Conservation (phyloP, 1,140 invertebrate genomes). For the Megalonaias nervosa region DNA sequence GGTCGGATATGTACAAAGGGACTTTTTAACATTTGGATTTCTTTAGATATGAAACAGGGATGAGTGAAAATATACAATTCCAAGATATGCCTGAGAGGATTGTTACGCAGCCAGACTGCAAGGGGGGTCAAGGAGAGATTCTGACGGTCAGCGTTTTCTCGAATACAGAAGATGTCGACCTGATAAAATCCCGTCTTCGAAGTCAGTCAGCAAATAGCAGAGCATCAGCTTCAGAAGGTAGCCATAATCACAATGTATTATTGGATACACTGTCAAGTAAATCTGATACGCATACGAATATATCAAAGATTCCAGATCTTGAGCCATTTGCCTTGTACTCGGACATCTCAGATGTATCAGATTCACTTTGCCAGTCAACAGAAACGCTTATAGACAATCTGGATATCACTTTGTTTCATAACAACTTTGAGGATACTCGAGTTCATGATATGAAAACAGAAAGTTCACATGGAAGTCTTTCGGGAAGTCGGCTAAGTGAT, state of each 20-base stretch:
- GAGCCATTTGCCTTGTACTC: not conserved
- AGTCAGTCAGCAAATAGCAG: constrained; percentile 2
- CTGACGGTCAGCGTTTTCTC: constrained; percentile 23
- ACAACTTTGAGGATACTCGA: not conserved
- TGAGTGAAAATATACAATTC: constrained; percentile 15
- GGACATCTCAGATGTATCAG: constrained; percentile 5
- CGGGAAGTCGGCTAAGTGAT: not conserved
- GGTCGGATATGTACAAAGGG: too few relatives aligned
- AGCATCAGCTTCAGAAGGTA: not conserved
- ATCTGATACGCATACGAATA: not conserved
- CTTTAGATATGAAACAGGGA: not conserved
- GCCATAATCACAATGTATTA: not conserved
- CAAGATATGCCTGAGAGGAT: not conserved
- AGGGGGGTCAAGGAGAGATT: constrained; percentile 18
- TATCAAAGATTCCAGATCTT: not conserved
- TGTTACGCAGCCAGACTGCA: not conserved
- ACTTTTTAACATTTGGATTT: too few relatives aligned
- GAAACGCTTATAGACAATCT: constrained; percentile 33
- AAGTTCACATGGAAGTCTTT: constrained; percentile 6
- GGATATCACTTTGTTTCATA: not conserved
- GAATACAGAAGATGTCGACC: constrained; percentile 30
- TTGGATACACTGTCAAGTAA: not conserved
- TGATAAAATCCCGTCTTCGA: constrained; percentile 20
- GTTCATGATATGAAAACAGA: not conserved
- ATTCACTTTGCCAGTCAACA: constrained; percentile 24